Evolutionary conservation across 2,888 invertebrate genomes (phyloP).

Genomic region (Serripes groenlandicus): DNA sequence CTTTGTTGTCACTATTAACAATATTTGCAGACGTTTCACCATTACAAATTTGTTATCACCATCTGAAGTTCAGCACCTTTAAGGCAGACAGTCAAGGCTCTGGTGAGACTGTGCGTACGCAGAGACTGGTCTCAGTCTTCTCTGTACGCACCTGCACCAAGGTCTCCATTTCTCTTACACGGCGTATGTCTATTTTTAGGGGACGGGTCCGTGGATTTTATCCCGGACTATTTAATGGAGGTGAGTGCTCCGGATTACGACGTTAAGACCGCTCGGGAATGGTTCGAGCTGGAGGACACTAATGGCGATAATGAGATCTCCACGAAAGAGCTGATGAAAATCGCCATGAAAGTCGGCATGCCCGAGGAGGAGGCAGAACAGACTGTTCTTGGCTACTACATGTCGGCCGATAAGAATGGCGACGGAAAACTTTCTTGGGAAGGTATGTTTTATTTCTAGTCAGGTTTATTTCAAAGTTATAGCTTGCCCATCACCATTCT

Average conservation of each 20-base stretch:
- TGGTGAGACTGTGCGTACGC: too few species aligned
- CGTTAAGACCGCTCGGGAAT: constrained; percentile 74
- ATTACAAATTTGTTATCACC: too few species aligned
- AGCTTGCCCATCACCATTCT: too few species aligned
- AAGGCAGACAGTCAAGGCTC: too few species aligned
- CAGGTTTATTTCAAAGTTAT: too few species aligned
- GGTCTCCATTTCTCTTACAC: too few species aligned
- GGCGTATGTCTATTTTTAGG: constrained; percentile 63
- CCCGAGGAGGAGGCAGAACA: constrained; percentile 70
- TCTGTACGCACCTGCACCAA: too few species aligned
- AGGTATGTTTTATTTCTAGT: constrained; percentile 75
- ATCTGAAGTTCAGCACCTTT: too few species aligned
- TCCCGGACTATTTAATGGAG: constrained; percentile 80
- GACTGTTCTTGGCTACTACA: constrained; percentile 77
- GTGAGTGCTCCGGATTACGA: constrained; percentile 76
- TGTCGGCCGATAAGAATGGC: constrained; percentile 75
- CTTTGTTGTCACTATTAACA: too few species aligned
- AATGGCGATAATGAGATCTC: constrained; percentile 77
- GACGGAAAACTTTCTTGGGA: constrained; percentile 77
- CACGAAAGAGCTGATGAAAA: constrained; percentile 75
- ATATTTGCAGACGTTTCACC: too few species aligned
- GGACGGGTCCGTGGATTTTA: constrained; percentile 79
- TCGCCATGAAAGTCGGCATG: constrained; percentile 76
- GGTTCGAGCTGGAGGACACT: constrained; percentile 80
- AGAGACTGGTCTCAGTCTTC: too few species aligned